A percentile compares a stretch with the other conserved stretches of the same genome.
These are phyloP conservation scores for Platycercus adscitus DNA, from an alignment of 2,113 vertebrate genomes.

Conservation along the genomic window DNA sequence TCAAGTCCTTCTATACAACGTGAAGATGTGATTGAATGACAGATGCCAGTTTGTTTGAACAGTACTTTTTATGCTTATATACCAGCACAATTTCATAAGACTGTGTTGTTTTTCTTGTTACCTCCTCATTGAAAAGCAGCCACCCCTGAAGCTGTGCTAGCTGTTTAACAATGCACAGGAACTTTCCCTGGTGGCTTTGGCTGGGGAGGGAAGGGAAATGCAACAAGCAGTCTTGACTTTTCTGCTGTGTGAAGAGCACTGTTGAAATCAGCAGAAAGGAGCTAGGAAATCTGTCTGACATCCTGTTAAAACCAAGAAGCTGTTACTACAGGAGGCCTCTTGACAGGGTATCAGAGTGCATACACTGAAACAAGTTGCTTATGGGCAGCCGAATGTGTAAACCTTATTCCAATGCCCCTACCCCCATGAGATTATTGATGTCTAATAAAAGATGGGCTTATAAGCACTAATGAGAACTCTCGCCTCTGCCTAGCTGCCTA, in stretches of 20 bases:
- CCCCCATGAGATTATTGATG: slow-evolving; percentile 34
- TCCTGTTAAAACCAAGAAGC: slow-evolving; percentile 52
- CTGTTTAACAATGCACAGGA: background rate
- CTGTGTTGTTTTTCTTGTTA: background rate
- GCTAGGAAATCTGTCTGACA: slow-evolving; percentile 51
- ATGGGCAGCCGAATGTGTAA: slow-evolving; percentile 42
- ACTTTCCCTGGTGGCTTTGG: background rate
- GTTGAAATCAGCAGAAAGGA: slow-evolving; percentile 55
- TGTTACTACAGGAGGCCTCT: slow-evolving; percentile 55
- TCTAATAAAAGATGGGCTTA: slow-evolving; percentile 55
- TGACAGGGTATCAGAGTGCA: slow-evolving; percentile 55
- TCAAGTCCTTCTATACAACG: background rate
- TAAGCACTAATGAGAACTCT: slow-evolving; percentile 50
- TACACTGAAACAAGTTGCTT: slow-evolving; percentile 61
- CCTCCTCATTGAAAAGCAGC: background rate
- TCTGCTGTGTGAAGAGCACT: slow-evolving; percentile 14
- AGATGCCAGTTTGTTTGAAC: background rate
- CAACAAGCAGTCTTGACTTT: slow-evolving; percentile 33
- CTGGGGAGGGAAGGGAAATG: slow-evolving; percentile 11
- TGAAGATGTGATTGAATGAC: background rate
- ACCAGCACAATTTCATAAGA: background rate
- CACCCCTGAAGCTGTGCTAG: background rate
- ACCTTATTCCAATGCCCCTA: slow-evolving; percentile 25
- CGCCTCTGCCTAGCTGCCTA: slow-evolving; percentile 30
- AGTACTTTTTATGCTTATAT: background rate